Evolutionary conservation across 2,797 vertebrate species (phyloP).

Genomic region (Rhyacichthys aspro): DNA sequence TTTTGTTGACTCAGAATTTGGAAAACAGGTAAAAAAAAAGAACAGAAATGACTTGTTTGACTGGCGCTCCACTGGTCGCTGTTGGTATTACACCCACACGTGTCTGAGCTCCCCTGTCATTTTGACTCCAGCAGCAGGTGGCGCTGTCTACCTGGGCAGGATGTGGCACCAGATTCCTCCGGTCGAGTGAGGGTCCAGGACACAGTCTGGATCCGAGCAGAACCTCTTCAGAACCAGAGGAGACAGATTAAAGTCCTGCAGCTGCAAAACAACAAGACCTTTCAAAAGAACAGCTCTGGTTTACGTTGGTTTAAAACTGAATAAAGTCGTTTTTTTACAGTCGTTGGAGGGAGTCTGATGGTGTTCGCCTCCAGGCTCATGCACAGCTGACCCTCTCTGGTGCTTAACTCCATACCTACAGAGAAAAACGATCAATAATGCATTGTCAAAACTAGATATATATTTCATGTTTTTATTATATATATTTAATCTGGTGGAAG

Average conservation of each 20-base stretch:
- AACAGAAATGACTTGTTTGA: neutral
- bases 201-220: conserved; percentile 63
- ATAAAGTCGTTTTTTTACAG: too few species aligned
- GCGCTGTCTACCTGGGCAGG: conserved; percentile 86
- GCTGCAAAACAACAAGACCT: conserved; percentile 70
- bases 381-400: conserved; percentile 84
- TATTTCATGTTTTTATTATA: too few species aligned
- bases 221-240: conserved; percentile 77
- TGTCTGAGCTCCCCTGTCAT: neutral
- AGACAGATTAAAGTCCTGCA: conserved; percentile 85
- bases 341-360: conserved; percentile 79
- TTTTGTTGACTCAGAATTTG: too few species aligned
- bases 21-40: too few species aligned
- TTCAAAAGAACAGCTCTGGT: too few species aligned
- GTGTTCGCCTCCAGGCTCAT: conserved; percentile 81
- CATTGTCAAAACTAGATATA: too few species aligned
- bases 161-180: conserved; percentile 88
- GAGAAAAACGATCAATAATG: conserved; percentile 32
- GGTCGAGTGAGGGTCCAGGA: conserved; percentile 77
- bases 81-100: conserved; percentile 14
- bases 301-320: too few species aligned
- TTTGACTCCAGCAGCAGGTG: conserved; percentile 35
- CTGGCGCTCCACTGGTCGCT: conserved; percentile 38
- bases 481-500: too few species aligned
- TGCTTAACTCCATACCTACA: conserved; percentile 85